phyloP scores from a whole-genome alignment of 2,888 invertebrate genomes.

The Drosophila parthenogenetica region DNA sequence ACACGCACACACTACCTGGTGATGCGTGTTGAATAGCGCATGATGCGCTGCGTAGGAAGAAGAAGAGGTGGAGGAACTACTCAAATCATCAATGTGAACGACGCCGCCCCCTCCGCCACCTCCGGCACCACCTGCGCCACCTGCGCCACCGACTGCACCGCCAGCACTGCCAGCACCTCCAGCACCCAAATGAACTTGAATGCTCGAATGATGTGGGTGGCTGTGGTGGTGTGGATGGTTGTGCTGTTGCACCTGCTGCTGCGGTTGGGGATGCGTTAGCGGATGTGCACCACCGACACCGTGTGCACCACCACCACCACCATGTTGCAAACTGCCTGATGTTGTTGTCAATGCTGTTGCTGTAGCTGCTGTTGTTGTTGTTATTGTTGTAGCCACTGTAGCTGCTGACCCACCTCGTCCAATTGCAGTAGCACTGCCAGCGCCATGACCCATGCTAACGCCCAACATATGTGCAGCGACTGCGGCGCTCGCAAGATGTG shows the following conservation, averaged over 20 bases:
- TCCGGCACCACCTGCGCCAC: constrained; percentile 9
- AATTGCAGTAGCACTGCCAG: constrained; percentile 48
- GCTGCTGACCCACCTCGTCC: constrained; percentile 82
- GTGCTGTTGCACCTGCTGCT: constrained; percentile 39
- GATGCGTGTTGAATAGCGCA: constrained; percentile 82
- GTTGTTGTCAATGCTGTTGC: constrained; percentile 60
- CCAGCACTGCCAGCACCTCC: constrained; percentile 25
- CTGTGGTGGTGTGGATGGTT: constrained; percentile 50
- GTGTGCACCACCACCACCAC: not conserved
- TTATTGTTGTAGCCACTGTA: constrained; percentile 50
- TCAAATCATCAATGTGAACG: constrained; percentile 64
- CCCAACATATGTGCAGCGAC: constrained; percentile 65
- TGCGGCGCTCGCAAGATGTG: constrained; percentile 57
- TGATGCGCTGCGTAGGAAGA: constrained; percentile 68
- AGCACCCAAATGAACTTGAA: constrained; percentile 62
- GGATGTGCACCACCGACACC: constrained; percentile 30
- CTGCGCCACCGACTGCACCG: constrained; percentile 29
- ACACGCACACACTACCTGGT: constrained; percentile 83
- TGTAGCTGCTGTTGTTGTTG: constrained; percentile 54
- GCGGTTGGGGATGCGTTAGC: constrained; percentile 33
- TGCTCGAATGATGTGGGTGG: constrained; percentile 44
- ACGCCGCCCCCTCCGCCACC: constrained; percentile 30
- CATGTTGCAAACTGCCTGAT: constrained; percentile 49
- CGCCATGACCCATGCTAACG: constrained; percentile 45
- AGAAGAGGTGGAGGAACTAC: constrained; percentile 63